A percentile compares a stretch with the other conserved stretches of the same genome.
Evolutionary conservation across 2,797 vertebrate genomes (phyloP).

Genomic region (Dipus sagitta): DNA sequence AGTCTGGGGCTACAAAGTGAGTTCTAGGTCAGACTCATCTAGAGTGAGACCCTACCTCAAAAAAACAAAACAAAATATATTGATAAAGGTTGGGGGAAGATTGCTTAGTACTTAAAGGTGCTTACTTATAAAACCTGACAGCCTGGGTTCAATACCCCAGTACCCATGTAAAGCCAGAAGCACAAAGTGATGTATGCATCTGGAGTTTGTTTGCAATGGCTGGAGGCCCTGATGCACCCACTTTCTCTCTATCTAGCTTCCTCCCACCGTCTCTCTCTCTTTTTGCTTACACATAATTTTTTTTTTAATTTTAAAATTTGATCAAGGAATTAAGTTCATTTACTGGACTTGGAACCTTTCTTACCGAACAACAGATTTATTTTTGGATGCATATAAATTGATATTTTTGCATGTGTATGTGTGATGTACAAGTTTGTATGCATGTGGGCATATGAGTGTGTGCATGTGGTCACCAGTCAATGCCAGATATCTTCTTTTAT

Average conservation of each 20-base stretch:
- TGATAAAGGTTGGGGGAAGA: too few relatives aligned
- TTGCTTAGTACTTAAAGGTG: neutral
- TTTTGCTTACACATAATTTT: too few relatives aligned
- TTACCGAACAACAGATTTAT: neutral
- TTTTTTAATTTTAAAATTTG: too few relatives aligned
- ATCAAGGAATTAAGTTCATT: neutral
- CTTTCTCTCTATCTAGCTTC: too few relatives aligned
- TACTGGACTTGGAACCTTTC: neutral
- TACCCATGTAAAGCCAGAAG: neutral
- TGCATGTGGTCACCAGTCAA: too few relatives aligned
- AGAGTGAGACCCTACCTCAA: neutral
- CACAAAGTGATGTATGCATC: too few relatives aligned
- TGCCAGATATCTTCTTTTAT: too few relatives aligned
- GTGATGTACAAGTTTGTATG: neutral
- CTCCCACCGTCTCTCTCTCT: too few relatives aligned
- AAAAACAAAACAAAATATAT: neutral
- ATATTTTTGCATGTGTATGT: neutral
- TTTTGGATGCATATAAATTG: neutral
- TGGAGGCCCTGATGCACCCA: too few relatives aligned
- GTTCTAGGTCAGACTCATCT: neutral
- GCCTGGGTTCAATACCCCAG: neutral
- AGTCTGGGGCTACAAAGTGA: neutral
- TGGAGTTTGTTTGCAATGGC: too few relatives aligned
- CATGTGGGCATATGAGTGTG: too few relatives aligned
- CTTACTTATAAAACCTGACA: neutral